A percentile compares a stretch with the other conserved stretches of the same genome.
Conservation (phyloP, 2,888 invertebrate genomes). For the Sipha maydis region DNA sequence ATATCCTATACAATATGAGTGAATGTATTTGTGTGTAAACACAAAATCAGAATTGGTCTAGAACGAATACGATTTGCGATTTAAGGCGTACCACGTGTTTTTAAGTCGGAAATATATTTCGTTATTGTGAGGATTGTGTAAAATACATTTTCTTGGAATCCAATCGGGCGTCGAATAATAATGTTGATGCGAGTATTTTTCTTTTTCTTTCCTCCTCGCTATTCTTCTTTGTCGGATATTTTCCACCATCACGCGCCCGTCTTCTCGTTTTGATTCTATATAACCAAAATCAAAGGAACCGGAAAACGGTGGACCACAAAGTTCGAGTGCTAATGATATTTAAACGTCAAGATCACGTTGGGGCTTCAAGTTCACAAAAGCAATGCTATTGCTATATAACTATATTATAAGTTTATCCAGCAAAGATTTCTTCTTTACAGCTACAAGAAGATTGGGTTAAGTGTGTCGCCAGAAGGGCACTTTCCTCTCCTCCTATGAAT, state of each 20-base stretch:
- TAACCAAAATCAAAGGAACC: background rate
- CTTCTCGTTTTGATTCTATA: slow-evolving; percentile 23
- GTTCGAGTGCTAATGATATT: slow-evolving; percentile 41
- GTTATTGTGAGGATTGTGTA: background rate
- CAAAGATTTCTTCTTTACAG: slow-evolving; percentile 2
- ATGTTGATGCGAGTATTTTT: slow-evolving; percentile 14
- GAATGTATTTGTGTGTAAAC: background rate
- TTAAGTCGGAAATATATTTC: background rate
- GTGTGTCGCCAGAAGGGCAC: slow-evolving; percentile 30
- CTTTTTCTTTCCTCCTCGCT: background rate
- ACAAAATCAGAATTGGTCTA: background rate
- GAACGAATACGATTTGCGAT: background rate
- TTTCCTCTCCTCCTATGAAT: background rate
- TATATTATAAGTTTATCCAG: slow-evolving; percentile 52
- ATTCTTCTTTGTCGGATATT: background rate
- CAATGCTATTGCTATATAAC: slow-evolving; percentile 10
- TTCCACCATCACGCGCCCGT: background rate
- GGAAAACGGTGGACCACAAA: background rate
- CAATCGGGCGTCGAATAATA: slow-evolving; percentile 23
- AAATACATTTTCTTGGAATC: slow-evolving; percentile 9
- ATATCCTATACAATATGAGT: too few species aligned
- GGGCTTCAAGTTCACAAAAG: slow-evolving; percentile 10
- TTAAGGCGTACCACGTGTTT: background rate
- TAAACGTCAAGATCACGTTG: slow-evolving; percentile 35
- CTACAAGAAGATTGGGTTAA: slow-evolving; percentile 34